Percentiles rank a stretch among this genome's conserved stretches.
These are phyloP conservation scores for Anagyrus pseudococci DNA, from an alignment of 2,888 invertebrate genomes.

Conservation along the genomic window DNA sequence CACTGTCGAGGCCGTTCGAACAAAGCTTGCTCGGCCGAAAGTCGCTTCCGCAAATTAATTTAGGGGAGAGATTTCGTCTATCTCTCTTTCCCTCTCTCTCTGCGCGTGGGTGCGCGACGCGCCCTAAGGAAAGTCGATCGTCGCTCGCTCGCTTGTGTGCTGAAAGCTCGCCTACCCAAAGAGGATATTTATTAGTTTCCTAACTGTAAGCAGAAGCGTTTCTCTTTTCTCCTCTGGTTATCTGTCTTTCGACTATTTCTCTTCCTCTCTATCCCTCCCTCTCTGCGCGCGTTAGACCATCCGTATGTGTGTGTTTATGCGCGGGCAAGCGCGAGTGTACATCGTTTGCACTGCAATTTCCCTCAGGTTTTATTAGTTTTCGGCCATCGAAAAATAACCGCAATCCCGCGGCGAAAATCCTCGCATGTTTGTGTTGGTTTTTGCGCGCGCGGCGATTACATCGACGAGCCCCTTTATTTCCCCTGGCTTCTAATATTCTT, in stretches of 20 bases:
- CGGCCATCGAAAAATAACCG: constrained; percentile 4
- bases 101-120: no score
- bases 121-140: no score
- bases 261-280: background rate
- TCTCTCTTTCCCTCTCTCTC: no score
- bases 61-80: constrained; percentile 27
- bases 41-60: constrained; percentile 26
- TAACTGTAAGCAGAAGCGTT: constrained; percentile 1
- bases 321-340: background rate
- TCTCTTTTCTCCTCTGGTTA: background rate
- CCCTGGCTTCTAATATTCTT: no score
- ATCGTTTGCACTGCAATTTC: constrained; percentile 22
- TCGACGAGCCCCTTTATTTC: no score
- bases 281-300: background rate
- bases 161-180: no score
- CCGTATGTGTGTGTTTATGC: constrained; percentile 13
- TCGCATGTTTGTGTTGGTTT: no score
- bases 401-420: no score
- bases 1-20: no score
- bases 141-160: no score
- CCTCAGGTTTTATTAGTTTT: constrained; percentile 21
- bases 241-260: background rate
- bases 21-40: no score
- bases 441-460: no score
- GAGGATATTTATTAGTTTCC: constrained; percentile 28